Evolutionary conservation across 2,113 vertebrate species (phyloP).

Genomic region (Petromus typicus): DNA sequence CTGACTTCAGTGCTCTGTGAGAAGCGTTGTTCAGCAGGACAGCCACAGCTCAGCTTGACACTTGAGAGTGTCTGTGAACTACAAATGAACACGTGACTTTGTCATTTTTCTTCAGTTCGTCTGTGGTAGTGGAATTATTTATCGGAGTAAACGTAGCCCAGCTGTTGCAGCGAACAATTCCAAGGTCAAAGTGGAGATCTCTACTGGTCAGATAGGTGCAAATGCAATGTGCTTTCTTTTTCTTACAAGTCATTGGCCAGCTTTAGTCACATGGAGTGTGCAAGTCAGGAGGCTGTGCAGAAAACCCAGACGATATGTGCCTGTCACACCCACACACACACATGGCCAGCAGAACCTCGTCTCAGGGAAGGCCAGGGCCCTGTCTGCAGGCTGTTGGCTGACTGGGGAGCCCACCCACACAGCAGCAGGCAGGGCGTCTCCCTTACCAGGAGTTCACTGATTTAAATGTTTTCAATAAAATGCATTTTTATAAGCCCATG

Average conservation of each 20-base stretch:
- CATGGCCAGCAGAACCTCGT: neutral
- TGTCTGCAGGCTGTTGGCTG: neutral
- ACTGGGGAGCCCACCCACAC: neutral
- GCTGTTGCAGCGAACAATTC: neutral
- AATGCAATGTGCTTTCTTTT: neutral
- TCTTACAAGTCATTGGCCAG: neutral
- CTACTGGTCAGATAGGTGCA: neutral
- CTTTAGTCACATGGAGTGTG: neutral
- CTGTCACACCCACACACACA: no score
- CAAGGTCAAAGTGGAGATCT: neutral
- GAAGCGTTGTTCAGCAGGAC: neutral
- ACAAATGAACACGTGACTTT: neutral
- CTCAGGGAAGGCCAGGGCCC: neutral
- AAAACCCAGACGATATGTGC: neutral
- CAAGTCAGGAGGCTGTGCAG: neutral
- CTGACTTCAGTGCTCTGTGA: neutral
- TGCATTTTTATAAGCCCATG: neutral
- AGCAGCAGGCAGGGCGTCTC: neutral
- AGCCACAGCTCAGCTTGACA: neutral
- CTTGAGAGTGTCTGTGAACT: no score
- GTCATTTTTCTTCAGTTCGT: neutral
- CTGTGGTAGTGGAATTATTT: neutral
- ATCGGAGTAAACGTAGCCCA: slow-evolving; percentile 12
- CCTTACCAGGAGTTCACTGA: neutral
- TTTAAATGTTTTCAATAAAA: neutral